Base-by-base conservation (phyloP, 2,113 vertebrate species). In the Cariama cristata region DNA sequence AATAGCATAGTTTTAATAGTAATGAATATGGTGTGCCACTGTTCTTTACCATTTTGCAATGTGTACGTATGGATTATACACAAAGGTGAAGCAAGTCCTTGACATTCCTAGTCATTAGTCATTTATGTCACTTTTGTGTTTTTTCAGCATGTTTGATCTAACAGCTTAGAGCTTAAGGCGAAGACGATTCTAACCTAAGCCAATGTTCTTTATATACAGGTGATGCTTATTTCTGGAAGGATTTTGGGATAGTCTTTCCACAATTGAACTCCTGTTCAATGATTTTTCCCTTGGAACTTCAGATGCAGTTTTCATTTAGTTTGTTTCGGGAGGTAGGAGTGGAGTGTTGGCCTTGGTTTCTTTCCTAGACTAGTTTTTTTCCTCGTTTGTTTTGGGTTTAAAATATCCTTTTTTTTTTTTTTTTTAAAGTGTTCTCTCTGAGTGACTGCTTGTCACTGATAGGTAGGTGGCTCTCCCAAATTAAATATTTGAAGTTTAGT, bases 211-310 rank as follows among this genome's bases (percentile, higher is more conserved):
- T 64, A 33, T 40, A 14, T 58, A 30, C 26, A 86, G 74, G 84
- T 86, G 45, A 75, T 50, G 47, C 7, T 56, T 81, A 20, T 24
- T 96, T 90, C 64, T 76, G 55, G 64, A 90, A 82, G 52, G 69
- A 26, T 73, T 84, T 94, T 69, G 33, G 8, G 15, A 4, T 88
- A 86, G 23, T 75, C 77, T 93, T 93, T 93, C 85, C 67, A 52
- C 23, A 71, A 60, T 10, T 88, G 28, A 67, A 52, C 35, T 62
- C 10, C 45, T 84, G 27, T 72, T 52, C 60, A 33, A 1, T 88
- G 59, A 71, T 56, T 93, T 91, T 92, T 91, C 79, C 67, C 86
- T 92, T 90, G 68, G 74, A 96, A 80, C 32, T 93, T 86, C 0
- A 2, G 63, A 68, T 84, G 63, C 28, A 66, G 8, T 91, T 91